phyloP scores from a whole-genome alignment of 1,140 invertebrate genomes.

The Ephestia elutella region DNA sequence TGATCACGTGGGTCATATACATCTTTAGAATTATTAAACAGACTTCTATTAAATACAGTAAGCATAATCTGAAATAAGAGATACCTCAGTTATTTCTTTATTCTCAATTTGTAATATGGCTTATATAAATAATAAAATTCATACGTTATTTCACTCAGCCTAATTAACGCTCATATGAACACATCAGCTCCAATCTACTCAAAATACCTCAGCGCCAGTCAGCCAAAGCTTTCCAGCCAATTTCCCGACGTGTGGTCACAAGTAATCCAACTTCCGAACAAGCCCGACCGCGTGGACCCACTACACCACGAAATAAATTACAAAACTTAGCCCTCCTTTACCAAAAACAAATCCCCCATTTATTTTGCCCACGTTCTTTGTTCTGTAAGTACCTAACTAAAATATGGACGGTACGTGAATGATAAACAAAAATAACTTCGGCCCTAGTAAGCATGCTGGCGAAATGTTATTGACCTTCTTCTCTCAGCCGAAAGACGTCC shows the following conservation, averaged over 20 bases:
- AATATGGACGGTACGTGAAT: background rate
- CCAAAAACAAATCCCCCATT: background rate
- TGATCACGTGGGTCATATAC: too few relatives aligned
- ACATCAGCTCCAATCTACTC: background rate
- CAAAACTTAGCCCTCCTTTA: background rate
- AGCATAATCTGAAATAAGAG: too few relatives aligned
- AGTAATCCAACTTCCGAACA: background rate
- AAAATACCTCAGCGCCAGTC: background rate
- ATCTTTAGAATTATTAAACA: too few relatives aligned
- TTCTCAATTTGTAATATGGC: too few relatives aligned
- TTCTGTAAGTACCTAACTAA: slow-evolving; percentile 1
- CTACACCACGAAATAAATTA: slow-evolving; percentile 1
- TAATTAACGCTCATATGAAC: too few relatives aligned
- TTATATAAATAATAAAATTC: too few relatives aligned
- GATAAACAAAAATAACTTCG: background rate
- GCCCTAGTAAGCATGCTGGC: too few relatives aligned
- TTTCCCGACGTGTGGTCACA: background rate
- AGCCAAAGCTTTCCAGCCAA: background rate
- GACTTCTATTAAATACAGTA: too few relatives aligned
- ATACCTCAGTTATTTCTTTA: too few relatives aligned
- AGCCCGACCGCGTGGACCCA: background rate
- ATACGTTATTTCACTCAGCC: too few relatives aligned
- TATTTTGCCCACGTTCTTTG: background rate
- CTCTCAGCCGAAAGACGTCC: too few relatives aligned
- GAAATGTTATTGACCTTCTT: too few relatives aligned